Conservation (phyloP, 1,140 invertebrate genomes). For the Mya arenaria region DNA sequence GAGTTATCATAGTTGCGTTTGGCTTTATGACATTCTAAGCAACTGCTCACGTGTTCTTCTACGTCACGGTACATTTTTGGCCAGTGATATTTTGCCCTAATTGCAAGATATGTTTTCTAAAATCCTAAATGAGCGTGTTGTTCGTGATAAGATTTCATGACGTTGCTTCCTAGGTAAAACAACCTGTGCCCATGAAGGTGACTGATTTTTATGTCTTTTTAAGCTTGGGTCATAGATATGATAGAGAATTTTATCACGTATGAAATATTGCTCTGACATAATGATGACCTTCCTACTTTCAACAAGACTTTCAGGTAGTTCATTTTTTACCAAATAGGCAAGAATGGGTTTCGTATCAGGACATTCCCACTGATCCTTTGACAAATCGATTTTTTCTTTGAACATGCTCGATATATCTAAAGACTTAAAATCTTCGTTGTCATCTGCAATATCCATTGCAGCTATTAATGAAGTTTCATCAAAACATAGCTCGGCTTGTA, state of each 20-base stretch:
- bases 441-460: no score
- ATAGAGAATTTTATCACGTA: slow-evolving; percentile 44
- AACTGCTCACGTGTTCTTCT: slow-evolving; percentile 32
- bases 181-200: no score
- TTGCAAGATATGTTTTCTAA: slow-evolving; percentile 40
- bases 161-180: no score
- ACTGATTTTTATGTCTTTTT: no score
- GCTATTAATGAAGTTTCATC: no score
- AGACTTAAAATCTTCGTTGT: neutral
- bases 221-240: slow-evolving; percentile 33
- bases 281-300: neutral
- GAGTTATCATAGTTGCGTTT: slow-evolving; percentile 23
- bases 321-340: slow-evolving; percentile 16
- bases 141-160: slow-evolving; percentile 48
- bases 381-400: slow-evolving; percentile 2
- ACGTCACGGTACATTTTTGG: slow-evolving; percentile 57
- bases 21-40: slow-evolving; percentile 41
- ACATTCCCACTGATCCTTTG: slow-evolving; percentile 38
- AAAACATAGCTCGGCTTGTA: no score
- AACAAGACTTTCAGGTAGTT: neutral
- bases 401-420: neutral
- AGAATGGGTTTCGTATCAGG: slow-evolving; percentile 16
- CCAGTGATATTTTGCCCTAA: slow-evolving; percentile 56
- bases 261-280: slow-evolving; percentile 34
- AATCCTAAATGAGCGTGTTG: slow-evolving; percentile 49